These are phyloP conservation scores for Nomada ruficornis DNA, from an alignment of 2,888 invertebrate species.

Conservation along the genomic window DNA sequence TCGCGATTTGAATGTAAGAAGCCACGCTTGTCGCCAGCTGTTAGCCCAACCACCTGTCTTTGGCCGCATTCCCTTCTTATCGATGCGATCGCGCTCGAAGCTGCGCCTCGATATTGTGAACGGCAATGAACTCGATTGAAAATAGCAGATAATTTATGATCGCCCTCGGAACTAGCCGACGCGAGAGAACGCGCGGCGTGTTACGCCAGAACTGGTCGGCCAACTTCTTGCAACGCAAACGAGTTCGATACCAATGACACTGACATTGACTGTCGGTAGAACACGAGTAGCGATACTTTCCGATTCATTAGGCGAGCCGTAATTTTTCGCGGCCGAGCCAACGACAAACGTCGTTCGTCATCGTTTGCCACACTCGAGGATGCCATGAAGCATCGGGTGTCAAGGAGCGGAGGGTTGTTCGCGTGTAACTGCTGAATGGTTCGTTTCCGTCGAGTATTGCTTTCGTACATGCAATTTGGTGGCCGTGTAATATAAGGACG, in stretches of 20 bases:
- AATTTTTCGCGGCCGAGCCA: slow-evolving; percentile 27
- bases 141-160: slow-evolving; percentile 67
- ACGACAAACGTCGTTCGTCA: slow-evolving; percentile 16
- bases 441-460: too few relatives aligned
- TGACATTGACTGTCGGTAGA: slow-evolving; percentile 52
- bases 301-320: slow-evolving; percentile 14
- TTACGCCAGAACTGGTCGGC: slow-evolving; percentile 70
- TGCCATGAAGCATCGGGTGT: neutral
- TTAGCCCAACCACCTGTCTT: slow-evolving; percentile 15
- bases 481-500: too few relatives aligned
- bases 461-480: too few relatives aligned
- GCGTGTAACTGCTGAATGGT: too few relatives aligned
- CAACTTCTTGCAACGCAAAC: slow-evolving; percentile 51
- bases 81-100: slow-evolving; percentile 12
- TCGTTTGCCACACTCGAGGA: slow-evolving; percentile 6
- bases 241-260: slow-evolving; percentile 57
- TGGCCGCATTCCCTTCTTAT: neutral
- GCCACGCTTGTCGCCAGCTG: neutral
- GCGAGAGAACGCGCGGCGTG: slow-evolving; percentile 26
- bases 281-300: slow-evolving; percentile 42
- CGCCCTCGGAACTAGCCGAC: slow-evolving; percentile 60
- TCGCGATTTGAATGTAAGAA: neutral
- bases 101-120: slow-evolving; percentile 29
- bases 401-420: too few relatives aligned
- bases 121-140: slow-evolving; percentile 66